Percentiles rank a stretch among this genome's conserved stretches.
phyloP scores from a whole-genome alignment of 1,140 invertebrate species.

The Meloidogyne chitwoodi region DNA sequence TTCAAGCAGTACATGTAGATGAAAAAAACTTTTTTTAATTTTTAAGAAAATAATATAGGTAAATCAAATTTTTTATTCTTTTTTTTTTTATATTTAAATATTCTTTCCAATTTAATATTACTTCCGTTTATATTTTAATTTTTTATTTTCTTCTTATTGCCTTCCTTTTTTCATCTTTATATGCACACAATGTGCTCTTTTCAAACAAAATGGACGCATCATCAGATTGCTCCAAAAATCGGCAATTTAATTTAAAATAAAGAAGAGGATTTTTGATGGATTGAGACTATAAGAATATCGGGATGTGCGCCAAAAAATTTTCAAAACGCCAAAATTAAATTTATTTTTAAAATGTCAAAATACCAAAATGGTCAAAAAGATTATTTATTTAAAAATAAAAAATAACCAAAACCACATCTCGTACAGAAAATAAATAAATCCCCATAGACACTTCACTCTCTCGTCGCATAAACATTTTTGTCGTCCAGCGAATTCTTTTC shows the following conservation, averaged over 20 bases:
- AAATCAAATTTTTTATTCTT: neutral
- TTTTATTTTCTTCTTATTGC: neutral
- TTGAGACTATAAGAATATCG: neutral
- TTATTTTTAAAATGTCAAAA: neutral
- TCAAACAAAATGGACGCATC: neutral
- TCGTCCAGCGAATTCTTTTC: neutral
- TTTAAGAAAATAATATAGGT: too few relatives aligned
- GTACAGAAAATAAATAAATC: neutral
- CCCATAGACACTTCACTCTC: neutral
- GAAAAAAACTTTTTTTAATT: neutral
- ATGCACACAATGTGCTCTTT: neutral
- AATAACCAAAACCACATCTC: neutral
- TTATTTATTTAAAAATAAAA: neutral
- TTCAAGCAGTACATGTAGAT: neutral
- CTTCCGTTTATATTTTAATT: neutral
- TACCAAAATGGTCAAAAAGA: neutral
- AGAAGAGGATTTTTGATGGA: neutral
- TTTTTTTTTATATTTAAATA: neutral
- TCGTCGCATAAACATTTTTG: neutral
- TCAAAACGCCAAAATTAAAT: neutral
- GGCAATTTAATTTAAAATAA: neutral
- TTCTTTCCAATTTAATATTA: neutral
- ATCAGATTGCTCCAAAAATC: neutral
- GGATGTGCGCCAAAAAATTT: neutral
- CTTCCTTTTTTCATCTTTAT: neutral